Percentiles rank a stretch among this genome's conserved stretches.
Evolutionary conservation across 1,140 invertebrate genomes (phyloP).

Genomic region (Drosophila neocordata): DNA sequence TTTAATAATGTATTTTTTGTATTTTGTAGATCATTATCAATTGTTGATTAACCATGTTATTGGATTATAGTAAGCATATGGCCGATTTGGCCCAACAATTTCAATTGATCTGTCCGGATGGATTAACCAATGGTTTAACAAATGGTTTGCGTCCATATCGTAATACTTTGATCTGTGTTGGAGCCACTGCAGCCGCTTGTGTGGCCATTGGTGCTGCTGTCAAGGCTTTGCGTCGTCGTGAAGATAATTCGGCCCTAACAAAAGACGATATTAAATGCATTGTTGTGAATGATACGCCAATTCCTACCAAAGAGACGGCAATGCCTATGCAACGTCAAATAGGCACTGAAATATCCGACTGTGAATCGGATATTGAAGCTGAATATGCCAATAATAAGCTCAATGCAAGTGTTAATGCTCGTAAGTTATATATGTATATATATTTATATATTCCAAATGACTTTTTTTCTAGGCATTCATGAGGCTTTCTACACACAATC

Average conservation of each 20-base stretch:
- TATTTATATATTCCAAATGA: neutral
- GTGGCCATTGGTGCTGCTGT: constrained; percentile 34
- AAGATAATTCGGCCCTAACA: neutral
- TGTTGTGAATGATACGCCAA: neutral
- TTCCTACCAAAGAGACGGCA: neutral
- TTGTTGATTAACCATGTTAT: neutral
- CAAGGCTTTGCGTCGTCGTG: constrained; percentile 19
- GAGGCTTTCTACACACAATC: constrained; percentile 1
- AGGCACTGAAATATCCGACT: neutral
- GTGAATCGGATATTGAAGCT: constrained; percentile 4
- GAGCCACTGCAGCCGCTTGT: constrained; percentile 37
- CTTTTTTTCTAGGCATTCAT: neutral
- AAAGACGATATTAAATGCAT: neutral
- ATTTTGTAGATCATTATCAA: constrained; percentile 9
- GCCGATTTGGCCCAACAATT: constrained; percentile 14
- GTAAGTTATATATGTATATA: neutral
- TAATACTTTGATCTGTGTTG: constrained; percentile 37
- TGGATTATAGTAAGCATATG: constrained; percentile 11
- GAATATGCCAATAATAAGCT: neutral
- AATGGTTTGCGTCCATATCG: constrained; percentile 24
- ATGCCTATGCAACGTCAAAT: neutral
- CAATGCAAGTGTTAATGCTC: neutral
- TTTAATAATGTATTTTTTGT: constrained; percentile 24
- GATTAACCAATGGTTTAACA: neutral
- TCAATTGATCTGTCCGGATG: constrained; percentile 7